These are phyloP conservation scores for Rhimphoctona megacephalus DNA, from an alignment of 2,888 invertebrate species.

Conservation along the genomic window DNA sequence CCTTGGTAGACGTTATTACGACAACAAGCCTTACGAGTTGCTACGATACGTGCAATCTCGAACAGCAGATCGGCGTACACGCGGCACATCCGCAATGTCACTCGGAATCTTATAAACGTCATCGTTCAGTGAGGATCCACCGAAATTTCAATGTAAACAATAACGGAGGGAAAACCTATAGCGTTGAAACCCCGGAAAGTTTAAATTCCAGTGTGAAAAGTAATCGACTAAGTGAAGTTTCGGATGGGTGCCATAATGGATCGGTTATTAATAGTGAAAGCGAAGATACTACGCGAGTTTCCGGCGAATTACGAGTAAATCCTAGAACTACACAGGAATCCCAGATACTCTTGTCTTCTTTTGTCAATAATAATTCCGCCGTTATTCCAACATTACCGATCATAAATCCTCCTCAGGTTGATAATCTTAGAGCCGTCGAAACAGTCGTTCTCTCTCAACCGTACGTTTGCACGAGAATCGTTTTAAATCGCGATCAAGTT, in stretches of 20 bases:
- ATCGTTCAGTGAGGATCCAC: background rate
- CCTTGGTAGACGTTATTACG: background rate
- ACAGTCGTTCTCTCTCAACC: slow-evolving; percentile 44
- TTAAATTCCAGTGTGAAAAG: slow-evolving; percentile 7
- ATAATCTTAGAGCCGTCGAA: slow-evolving; percentile 2
- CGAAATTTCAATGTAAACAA: background rate
- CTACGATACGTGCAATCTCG: background rate
- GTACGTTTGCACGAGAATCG: slow-evolving; percentile 61
- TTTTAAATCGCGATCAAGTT: slow-evolving; percentile 59
- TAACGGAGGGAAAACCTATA: background rate
- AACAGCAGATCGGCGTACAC: slow-evolving; percentile 16
- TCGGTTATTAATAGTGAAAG: slow-evolving; percentile 8
- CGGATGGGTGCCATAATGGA: background rate
- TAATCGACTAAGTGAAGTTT: background rate
- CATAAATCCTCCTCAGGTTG: background rate
- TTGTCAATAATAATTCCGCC: slow-evolving; percentile 5
- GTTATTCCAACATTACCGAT: slow-evolving; percentile 8
- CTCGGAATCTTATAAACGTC: slow-evolving; percentile 20
- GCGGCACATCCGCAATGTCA: slow-evolving; percentile 13
- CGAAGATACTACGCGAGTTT: slow-evolving; percentile 9
- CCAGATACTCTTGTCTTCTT: background rate
- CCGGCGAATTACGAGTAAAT: slow-evolving; percentile 14
- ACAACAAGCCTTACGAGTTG: background rate
- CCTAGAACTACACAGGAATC: background rate
- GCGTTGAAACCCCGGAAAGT: background rate